Percentiles rank a stretch among this genome's conserved stretches.
Conservation (phyloP, 1,140 invertebrate species). For the Aphaenogaster floridana region DNA sequence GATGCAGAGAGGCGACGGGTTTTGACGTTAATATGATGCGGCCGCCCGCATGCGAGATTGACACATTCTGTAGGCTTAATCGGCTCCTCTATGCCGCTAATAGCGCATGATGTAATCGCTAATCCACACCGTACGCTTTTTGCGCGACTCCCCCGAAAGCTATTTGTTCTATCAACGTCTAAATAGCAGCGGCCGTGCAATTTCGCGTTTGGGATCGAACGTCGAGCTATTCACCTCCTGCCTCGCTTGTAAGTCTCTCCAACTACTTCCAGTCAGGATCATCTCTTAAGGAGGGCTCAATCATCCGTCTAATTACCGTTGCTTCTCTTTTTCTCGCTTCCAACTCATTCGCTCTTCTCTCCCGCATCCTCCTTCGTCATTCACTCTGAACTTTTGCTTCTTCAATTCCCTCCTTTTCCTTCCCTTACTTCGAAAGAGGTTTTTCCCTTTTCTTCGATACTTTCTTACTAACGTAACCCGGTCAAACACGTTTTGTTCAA, state of each 20-base stretch:
- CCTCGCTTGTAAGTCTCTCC: conserved; percentile 7
- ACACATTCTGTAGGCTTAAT: conserved; percentile 48
- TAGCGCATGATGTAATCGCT: conserved; percentile 59
- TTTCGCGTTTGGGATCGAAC: conserved; percentile 61
- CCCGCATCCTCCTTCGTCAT: conserved; percentile 6
- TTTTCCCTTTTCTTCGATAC: conserved; percentile 5
- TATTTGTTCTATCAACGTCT: conserved; percentile 59
- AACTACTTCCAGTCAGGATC: conserved; percentile 64
- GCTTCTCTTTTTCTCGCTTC: conserved; percentile 73
- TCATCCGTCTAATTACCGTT: conserved; percentile 84
- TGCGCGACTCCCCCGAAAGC: conserved; percentile 5
- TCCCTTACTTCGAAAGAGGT: not conserved
- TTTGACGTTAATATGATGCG: conserved; percentile 48
- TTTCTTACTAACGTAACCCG: not conserved
- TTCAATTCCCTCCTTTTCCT: conserved; percentile 22
- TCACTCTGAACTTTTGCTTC: conserved; percentile 6
- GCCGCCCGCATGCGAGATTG: conserved; percentile 32
- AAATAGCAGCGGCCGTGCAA: conserved; percentile 67
- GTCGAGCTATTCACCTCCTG: conserved; percentile 17
- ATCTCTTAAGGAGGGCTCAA: conserved; percentile 80
- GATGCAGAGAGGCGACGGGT: conserved; percentile 19
- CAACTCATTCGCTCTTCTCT: conserved; percentile 20
- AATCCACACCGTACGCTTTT: conserved; percentile 29
- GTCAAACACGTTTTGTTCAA: conserved; percentile 14
- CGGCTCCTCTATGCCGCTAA: conserved; percentile 40